Base-by-base conservation (phyloP, 2,797 vertebrate genomes). In the Falco concolor region DNA sequence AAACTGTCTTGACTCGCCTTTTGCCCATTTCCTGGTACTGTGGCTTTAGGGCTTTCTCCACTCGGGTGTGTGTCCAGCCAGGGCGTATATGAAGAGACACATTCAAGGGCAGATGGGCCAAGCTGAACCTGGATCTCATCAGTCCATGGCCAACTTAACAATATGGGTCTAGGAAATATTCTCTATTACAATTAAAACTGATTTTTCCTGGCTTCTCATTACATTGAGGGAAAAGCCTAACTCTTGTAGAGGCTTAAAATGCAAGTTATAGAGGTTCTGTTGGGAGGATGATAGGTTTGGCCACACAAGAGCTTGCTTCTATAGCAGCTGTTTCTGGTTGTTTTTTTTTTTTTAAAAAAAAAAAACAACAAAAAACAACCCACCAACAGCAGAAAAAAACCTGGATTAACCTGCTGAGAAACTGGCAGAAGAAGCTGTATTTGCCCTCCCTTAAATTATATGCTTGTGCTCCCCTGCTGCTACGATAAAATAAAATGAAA, bases 401-500 rank as follows among this genome's bases (percentile, higher is more conserved):
- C 34, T 75, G 81, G 70, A 68, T 93, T 87, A 89, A 65, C 72
- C 56, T 95, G 78, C 64, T 87, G 86, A 95, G 91, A 95, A 95
- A 85, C 74, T 90, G 86, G 78, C 90, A 95, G 45, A 73, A 91
- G 64, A 52, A 89, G 45, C 73, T 69, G 72, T n/a, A 69, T 89
- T 87, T 89, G 28, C 83, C 40, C 36, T 91, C 52, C 36, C 52
- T 87, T 89, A 92, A 90, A 94, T 96, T 80, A 95, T 75, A 92
- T 42, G 57, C 42, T 90, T 92, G 61, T 77, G 61, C 13, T 96
- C 50, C 77, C 94, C 84, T 68, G 60, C 86, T 92, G 91, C 50
- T 80, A 77, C 17, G 9, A 90, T 75, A 89, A 90, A 96, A 88
- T 89, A 82, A 92, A 96, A 95, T 79, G 44, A 67, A 93, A 93